Evolutionary conservation across 2,888 invertebrate species (phyloP).

Genomic region (Rhagonycha lutea): DNA sequence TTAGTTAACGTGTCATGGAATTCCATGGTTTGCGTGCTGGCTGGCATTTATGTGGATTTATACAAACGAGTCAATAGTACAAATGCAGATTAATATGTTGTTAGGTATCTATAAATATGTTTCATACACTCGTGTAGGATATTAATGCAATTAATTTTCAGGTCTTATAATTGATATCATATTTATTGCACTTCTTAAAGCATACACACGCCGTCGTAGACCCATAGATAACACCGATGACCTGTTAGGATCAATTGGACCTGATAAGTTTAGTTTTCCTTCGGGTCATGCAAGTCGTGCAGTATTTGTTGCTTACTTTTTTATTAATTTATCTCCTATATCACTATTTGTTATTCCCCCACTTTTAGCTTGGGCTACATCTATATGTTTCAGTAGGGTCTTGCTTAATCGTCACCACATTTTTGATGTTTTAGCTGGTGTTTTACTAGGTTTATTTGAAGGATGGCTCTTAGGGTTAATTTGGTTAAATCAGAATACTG

Average conservation of each 20-base stretch:
- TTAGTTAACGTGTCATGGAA: slow-evolving; percentile 85
- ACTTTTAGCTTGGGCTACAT: slow-evolving; percentile 73
- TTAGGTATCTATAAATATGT: slow-evolving; percentile 62
- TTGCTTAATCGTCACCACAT: slow-evolving; percentile 85
- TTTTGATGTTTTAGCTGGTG: slow-evolving; percentile 80
- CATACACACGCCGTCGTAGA: slow-evolving; percentile 74
- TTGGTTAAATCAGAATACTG: slow-evolving; percentile 71
- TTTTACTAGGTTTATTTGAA: slow-evolving; percentile 72
- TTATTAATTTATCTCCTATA: slow-evolving; percentile 67
- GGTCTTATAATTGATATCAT: slow-evolving; percentile 82
- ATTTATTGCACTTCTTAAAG: slow-evolving; percentile 76
- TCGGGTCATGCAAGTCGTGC: slow-evolving; percentile 93
- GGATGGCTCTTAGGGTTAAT: slow-evolving; percentile 66
- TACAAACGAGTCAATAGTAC: slow-evolving; percentile 69
- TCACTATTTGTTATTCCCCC: slow-evolving; percentile 64
- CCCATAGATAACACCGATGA: slow-evolving; percentile 69
- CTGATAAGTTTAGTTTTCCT: slow-evolving; percentile 92
- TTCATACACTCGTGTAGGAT: background rate
- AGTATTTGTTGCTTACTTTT: slow-evolving; percentile 74
- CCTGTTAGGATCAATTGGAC: slow-evolving; percentile 69
- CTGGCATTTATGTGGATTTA: slow-evolving; percentile 78
- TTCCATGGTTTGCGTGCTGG: slow-evolving; percentile 82
- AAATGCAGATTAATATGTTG: slow-evolving; percentile 84
- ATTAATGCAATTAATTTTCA: slow-evolving; percentile 55
- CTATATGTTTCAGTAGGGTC: slow-evolving; percentile 79